These are phyloP conservation scores for Anticlea derivata DNA, from an alignment of 2,888 invertebrate species.

Conservation along the genomic window DNA sequence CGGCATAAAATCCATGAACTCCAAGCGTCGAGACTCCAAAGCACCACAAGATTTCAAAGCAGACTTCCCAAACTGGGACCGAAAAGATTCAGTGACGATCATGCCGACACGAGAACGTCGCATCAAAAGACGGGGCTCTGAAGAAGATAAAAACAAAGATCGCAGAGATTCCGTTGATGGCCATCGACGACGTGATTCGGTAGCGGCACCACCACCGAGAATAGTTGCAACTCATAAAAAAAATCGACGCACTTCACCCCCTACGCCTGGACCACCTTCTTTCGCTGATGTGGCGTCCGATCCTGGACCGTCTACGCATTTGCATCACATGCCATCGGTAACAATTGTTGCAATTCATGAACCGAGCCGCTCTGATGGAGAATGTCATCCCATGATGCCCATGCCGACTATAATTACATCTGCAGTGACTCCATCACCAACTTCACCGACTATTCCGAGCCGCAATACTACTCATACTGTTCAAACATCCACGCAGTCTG, in stretches of 20 bases:
- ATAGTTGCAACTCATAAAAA: slow-evolving; percentile 86
- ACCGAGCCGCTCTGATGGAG: slow-evolving; percentile 84
- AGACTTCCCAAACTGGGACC: slow-evolving; percentile 89
- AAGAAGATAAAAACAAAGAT: slow-evolving; percentile 78
- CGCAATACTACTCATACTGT: slow-evolving; percentile 53
- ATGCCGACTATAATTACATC: slow-evolving; percentile 92
- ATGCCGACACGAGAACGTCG: slow-evolving; percentile 76
- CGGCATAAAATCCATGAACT: slow-evolving; percentile 90
- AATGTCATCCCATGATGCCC: slow-evolving; percentile 83
- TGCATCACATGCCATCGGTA: slow-evolving; percentile 70
- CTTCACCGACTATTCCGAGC: slow-evolving; percentile 86
- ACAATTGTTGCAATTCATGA: slow-evolving; percentile 76
- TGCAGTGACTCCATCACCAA: slow-evolving; percentile 92
- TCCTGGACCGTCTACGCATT: slow-evolving; percentile 82
- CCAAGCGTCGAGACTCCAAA: slow-evolving; percentile 89
- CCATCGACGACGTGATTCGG: slow-evolving; percentile 88
- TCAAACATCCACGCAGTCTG: slow-evolving; percentile 54
- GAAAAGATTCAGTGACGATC: slow-evolving; percentile 86
- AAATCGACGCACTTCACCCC: slow-evolving; percentile 65
- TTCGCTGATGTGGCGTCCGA: slow-evolving; percentile 86
- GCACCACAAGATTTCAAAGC: slow-evolving; percentile 87
- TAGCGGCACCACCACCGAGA: slow-evolving; percentile 84
- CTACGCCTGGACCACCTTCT: slow-evolving; percentile 73
- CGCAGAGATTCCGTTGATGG: slow-evolving; percentile 88
- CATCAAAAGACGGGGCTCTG: slow-evolving; percentile 84